Percentiles rank a stretch among this genome's conserved stretches.
phyloP scores from a whole-genome alignment of 2,113 vertebrate genomes.

The Ammodytes dubius region DNA sequence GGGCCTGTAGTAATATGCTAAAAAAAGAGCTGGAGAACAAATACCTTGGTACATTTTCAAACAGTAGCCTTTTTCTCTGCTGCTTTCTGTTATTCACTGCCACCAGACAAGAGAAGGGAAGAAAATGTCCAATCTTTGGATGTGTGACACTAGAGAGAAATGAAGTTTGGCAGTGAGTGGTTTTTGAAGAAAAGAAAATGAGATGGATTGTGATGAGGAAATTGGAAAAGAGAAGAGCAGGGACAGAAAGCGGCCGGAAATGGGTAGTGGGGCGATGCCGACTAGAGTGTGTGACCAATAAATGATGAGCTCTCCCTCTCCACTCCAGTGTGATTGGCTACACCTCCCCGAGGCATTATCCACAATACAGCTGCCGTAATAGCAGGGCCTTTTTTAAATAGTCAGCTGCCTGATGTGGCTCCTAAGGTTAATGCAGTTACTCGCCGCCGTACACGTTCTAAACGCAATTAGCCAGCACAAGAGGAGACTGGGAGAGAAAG shows the following conservation, averaged over 20 bases:
- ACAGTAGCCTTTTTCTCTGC: conserved; percentile 16
- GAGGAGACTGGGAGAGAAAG: conserved; percentile 44
- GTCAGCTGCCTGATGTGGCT: conserved; percentile 66
- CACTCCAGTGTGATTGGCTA: conserved; percentile 73
- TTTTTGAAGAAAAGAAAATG: conserved; percentile 36
- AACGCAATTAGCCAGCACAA: conserved; percentile 72
- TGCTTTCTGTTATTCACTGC: conserved; percentile 27
- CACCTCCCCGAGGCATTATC: conserved; percentile 73
- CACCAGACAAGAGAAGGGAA: conserved; percentile 27
- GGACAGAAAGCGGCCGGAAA: conserved; percentile 47
- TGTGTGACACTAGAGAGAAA: conserved; percentile 39
- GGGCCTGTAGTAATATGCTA: conserved; percentile 31
- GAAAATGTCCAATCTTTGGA: conserved; percentile 48
- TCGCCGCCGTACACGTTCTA: conserved; percentile 47
- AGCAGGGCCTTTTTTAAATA: conserved; percentile 67
- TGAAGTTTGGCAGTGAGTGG: conserved; percentile 16
- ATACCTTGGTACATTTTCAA: conserved; percentile 38
- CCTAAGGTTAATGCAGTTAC: conserved; percentile 71
- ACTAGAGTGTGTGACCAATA: conserved; percentile 72
- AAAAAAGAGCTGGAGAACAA: conserved; percentile 22
- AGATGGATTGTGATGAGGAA: conserved; percentile 45
- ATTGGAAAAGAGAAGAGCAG: conserved; percentile 55
- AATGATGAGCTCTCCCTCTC: conserved; percentile 71
- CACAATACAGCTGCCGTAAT: conserved; percentile 62
- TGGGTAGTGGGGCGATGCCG: conserved; percentile 45